Evolutionary conservation across 2,797 vertebrate species (phyloP).

Genomic region (Paratrypauchen microcephalus): DNA sequence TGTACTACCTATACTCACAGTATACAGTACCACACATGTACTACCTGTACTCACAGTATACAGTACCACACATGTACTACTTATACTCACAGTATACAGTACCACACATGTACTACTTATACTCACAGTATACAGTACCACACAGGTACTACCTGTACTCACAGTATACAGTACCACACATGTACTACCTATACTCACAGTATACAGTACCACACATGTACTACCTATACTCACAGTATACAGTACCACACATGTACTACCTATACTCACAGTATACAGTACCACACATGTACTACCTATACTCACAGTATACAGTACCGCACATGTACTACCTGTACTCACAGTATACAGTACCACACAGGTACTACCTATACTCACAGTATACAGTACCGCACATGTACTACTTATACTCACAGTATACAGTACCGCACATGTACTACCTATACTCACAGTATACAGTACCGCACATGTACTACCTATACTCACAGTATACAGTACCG

Average conservation of each 20-base stretch:
- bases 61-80: no score
- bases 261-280: background rate
- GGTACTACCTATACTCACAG: constrained; percentile 28
- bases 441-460: constrained; percentile 88
- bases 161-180: background rate
- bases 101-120: constrained; percentile 80
- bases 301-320: no score
- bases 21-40: background rate
- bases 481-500: no score
- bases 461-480: no score
- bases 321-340: constrained; percentile 92
- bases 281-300: no score
- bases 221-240: no score
- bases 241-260: background rate
- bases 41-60: constrained; percentile 74
- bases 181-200: background rate
- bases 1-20: no score
- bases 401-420: constrained; percentile 85
- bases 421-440: constrained; percentile 73
- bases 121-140: constrained; percentile 71
- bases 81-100: background rate
- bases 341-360: no score
- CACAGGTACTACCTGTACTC: background rate
- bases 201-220: background rate
- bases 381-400: constrained; percentile 52